A percentile compares a stretch with the other conserved stretches of the same genome.
phyloP scores from a whole-genome alignment of 2,113 vertebrate species.

The Ranitomeya imitator region DNA sequence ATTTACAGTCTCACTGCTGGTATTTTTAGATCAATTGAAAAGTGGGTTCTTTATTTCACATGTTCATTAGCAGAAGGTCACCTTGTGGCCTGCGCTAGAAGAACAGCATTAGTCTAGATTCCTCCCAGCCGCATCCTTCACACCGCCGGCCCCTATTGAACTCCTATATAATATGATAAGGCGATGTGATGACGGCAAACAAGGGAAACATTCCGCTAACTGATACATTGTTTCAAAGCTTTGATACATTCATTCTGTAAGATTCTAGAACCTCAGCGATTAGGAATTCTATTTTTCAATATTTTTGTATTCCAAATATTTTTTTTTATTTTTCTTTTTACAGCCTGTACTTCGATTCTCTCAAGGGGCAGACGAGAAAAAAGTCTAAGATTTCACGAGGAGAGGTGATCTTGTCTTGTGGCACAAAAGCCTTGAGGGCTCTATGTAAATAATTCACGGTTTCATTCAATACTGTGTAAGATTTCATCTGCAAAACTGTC shows the following conservation, averaged over 20 bases:
- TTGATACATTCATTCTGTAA: neutral
- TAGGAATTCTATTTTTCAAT: neutral
- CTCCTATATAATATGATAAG: neutral
- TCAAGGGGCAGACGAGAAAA: conserved; percentile 63
- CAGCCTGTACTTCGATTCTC: conserved; percentile 65
- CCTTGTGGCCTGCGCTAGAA: conserved; percentile 37
- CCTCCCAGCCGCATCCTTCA: conserved; percentile 31
- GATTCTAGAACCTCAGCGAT: too few relatives aligned
- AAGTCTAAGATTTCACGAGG: conserved; percentile 69
- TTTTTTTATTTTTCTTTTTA: conserved; percentile 55
- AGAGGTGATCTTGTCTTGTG: conserved; percentile 68
- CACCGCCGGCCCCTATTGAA: neutral
- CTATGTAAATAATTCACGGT: conserved; percentile 78
- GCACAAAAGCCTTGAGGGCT: conserved; percentile 67
- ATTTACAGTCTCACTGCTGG: conserved; percentile 44
- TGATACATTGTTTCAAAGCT: neutral
- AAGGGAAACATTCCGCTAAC: neutral
- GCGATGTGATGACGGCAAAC: neutral
- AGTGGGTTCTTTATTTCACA: conserved; percentile 50
- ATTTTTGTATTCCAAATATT: neutral
- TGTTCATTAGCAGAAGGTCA: conserved; percentile 51
- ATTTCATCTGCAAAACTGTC: conserved; percentile 59
- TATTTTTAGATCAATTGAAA: conserved; percentile 56
- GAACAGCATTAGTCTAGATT: conserved; percentile 21
- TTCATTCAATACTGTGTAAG: conserved; percentile 57